Conservation (phyloP, 2,888 invertebrate species). For the Mesorhabditis belari region DNA sequence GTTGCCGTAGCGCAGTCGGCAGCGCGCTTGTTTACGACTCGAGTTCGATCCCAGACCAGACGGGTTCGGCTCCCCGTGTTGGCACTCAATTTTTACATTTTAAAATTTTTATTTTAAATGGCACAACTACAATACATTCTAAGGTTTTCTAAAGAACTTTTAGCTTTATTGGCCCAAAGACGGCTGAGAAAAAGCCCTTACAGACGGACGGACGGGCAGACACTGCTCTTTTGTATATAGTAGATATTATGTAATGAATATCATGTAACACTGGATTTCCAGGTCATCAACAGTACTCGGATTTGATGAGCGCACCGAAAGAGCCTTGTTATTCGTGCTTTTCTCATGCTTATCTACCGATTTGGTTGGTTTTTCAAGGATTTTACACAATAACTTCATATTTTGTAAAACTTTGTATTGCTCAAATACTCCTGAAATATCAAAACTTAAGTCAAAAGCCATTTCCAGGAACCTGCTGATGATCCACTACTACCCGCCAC, state of each 20-base stretch:
- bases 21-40: no score
- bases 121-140: not conserved
- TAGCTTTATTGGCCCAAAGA: no score
- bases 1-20: no score
- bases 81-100: no score
- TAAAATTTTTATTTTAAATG: no score
- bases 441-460: not conserved
- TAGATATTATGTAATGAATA: not conserved
- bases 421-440: no score
- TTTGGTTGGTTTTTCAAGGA: not conserved
- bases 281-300: not conserved
- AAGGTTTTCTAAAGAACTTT: not conserved
- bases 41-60: no score
- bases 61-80: no score
- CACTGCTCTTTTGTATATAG: not conserved
- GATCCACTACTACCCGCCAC: slow-evolving; percentile 47
- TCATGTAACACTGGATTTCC: not conserved
- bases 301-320: not conserved
- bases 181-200: no score
- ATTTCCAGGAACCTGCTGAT: slow-evolving; percentile 15
- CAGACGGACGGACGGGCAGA: no score
- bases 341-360: not conserved
- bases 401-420: no score
- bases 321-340: not conserved
- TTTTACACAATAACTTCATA: not conserved